Evolutionary conservation across 2,888 invertebrate species (phyloP).

Genomic region (Drosophila borealis): DNA sequence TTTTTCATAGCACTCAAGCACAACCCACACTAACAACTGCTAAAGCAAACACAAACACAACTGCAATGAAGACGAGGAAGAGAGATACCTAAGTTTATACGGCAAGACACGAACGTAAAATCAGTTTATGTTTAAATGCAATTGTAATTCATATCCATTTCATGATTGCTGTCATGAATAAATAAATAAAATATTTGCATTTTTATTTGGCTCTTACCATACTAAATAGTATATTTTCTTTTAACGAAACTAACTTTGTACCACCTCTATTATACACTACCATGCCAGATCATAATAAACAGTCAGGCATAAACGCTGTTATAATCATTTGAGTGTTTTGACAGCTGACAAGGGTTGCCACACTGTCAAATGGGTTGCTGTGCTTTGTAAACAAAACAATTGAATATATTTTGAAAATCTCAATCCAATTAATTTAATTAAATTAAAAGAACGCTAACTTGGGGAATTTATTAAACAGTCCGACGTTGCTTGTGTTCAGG

Average conservation of each 20-base stretch:
- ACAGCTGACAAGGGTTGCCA: conserved; percentile 56
- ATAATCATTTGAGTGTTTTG: conserved; percentile 18
- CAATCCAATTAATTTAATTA: not conserved
- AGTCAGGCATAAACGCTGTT: conserved; percentile 15
- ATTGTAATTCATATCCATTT: not conserved
- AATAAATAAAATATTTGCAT: not conserved
- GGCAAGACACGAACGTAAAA: not conserved
- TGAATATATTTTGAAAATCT: conserved; percentile 18
- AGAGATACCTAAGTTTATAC: conserved; percentile 41
- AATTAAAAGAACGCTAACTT: not conserved
- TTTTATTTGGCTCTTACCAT: not conserved
- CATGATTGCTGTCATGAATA: not conserved
- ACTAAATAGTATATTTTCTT: not conserved
- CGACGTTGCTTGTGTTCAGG: no score
- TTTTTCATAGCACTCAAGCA: conserved; percentile 30
- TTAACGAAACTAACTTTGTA: not conserved
- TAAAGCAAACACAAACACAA: conserved; percentile 59
- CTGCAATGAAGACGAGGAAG: conserved; percentile 41
- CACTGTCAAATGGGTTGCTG: conserved; percentile 9
- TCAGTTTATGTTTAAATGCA: no score
- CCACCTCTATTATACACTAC: not conserved
- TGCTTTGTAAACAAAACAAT: conserved; percentile 39
- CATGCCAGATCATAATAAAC: not conserved
- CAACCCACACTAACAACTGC: conserved; percentile 44
- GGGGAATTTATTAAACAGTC: not conserved